These are phyloP conservation scores for Melieria picta DNA, from an alignment of 2,888 invertebrate genomes.

Conservation along the genomic window DNA sequence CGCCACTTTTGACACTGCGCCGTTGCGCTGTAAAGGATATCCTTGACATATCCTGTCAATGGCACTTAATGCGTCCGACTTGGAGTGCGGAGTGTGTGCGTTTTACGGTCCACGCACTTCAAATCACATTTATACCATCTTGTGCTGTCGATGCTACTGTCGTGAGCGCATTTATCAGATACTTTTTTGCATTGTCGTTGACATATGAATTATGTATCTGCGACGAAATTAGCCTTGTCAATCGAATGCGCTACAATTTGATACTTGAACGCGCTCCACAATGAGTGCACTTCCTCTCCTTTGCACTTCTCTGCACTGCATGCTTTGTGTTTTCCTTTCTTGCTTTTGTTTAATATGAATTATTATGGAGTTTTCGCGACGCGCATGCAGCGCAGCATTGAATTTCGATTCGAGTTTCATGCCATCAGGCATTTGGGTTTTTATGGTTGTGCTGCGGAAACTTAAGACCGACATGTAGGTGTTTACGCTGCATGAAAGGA, in stretches of 20 bases:
- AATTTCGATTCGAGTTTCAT: too few species aligned
- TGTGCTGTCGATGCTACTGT: too few species aligned
- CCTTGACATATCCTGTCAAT: conserved; percentile 65
- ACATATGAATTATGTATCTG: too few species aligned
- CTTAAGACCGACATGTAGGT: conserved; percentile 33
- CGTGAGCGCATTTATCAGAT: too few species aligned
- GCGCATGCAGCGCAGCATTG: too few species aligned
- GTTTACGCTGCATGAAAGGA: conserved; percentile 30
- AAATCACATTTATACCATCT: too few species aligned
- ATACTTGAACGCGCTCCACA: conserved; percentile 31
- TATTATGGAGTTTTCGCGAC: too few species aligned
- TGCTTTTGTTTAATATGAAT: too few species aligned
- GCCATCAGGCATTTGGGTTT: background rate
- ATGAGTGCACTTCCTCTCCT: background rate
- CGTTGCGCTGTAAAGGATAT: conserved; percentile 59
- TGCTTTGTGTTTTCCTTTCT: background rate
- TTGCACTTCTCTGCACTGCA: background rate
- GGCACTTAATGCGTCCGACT: conserved; percentile 32
- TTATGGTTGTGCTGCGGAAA: conserved; percentile 1
- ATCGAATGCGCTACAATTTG: conserved; percentile 42
- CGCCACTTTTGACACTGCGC: background rate
- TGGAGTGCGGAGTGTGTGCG: too few species aligned
- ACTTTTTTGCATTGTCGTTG: too few species aligned
- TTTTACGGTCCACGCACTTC: too few species aligned
- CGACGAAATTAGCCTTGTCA: conserved; percentile 44